phyloP scores from a whole-genome alignment of 2,797 vertebrate genomes.

The Pagetopsis macropterus region DNA sequence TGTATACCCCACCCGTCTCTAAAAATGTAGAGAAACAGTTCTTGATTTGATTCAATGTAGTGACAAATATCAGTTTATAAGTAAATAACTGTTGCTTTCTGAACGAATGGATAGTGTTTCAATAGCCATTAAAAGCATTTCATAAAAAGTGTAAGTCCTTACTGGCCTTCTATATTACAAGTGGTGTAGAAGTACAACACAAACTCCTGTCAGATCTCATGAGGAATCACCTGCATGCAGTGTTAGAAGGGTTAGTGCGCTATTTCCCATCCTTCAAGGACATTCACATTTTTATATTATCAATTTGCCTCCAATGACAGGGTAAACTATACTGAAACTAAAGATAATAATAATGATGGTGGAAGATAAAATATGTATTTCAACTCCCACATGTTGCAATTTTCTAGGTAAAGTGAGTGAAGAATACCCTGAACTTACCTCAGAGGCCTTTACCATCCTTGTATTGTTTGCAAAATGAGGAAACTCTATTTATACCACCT shows the following conservation, averaged over 20 bases:
- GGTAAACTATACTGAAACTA: conserved; percentile 20
- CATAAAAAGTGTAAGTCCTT: conserved; percentile 1
- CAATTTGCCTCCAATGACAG: conserved; percentile 12
- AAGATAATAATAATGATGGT: conserved; percentile 7
- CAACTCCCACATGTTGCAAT: conserved; percentile 18
- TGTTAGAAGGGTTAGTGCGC: conserved; percentile 13
- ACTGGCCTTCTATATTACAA: conserved; percentile 11
- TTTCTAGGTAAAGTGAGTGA: conserved; percentile 14
- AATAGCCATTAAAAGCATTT: neutral
- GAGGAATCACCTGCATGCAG: conserved; percentile 27
- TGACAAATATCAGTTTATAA: neutral
- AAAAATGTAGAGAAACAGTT: no score
- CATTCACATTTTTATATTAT: conserved; percentile 20
- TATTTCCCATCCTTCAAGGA: conserved; percentile 25
- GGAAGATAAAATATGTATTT: conserved; percentile 32
- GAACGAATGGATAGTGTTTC: neutral
- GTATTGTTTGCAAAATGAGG: conserved; percentile 8
- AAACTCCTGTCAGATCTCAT: conserved; percentile 27
- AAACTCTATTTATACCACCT: conserved; percentile 12
- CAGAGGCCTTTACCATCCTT: neutral
- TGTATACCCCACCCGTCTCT: no score
- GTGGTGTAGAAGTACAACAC: conserved; percentile 5
- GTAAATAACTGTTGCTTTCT: neutral
- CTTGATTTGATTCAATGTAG: neutral
- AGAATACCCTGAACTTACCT: neutral